Conservation (phyloP, 1,140 invertebrate genomes). For the Drosophila ironensis region DNA sequence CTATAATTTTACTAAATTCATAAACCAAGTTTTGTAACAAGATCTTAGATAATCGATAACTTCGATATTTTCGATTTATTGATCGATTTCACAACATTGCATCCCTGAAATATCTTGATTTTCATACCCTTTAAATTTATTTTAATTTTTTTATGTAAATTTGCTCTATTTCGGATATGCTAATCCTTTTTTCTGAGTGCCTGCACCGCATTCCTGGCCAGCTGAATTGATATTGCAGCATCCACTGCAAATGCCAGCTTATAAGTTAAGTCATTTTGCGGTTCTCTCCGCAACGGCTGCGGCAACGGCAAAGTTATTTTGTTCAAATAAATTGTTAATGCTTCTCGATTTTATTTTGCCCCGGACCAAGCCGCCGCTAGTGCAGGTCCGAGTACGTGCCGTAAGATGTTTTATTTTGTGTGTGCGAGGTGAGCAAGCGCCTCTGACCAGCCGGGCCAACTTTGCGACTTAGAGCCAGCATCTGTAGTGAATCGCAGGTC, state of each 20-base stretch:
- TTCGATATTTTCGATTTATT: too few species aligned
- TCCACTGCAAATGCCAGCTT: constrained; percentile 65
- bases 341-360: constrained; percentile 67
- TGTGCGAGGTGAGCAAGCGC: constrained; percentile 59
- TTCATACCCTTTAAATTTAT: too few species aligned
- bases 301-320: constrained; percentile 58
- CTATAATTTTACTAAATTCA: too few species aligned
- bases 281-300: constrained; percentile 30
- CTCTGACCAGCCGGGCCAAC: constrained; percentile 11
- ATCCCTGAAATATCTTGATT: too few species aligned
- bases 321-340: constrained; percentile 74
- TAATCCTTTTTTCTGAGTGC: constrained; percentile 37
- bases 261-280: constrained; percentile 75
- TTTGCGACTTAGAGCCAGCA: background rate
- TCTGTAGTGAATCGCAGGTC: constrained; percentile 4
- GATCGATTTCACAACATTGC: too few species aligned
- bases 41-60: too few species aligned
- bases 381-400: constrained; percentile 10
- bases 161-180: too few species aligned
- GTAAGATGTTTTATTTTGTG: constrained; percentile 11
- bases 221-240: constrained; percentile 57
- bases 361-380: too few species aligned
- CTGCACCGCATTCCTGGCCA: constrained; percentile 34
- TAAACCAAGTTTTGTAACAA: too few species aligned
- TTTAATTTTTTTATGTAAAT: background rate